A percentile compares a stretch with the other conserved stretches of the same genome.
Conservation (phyloP, 2,797 vertebrate species). For the Trichosurus vulpecula region DNA sequence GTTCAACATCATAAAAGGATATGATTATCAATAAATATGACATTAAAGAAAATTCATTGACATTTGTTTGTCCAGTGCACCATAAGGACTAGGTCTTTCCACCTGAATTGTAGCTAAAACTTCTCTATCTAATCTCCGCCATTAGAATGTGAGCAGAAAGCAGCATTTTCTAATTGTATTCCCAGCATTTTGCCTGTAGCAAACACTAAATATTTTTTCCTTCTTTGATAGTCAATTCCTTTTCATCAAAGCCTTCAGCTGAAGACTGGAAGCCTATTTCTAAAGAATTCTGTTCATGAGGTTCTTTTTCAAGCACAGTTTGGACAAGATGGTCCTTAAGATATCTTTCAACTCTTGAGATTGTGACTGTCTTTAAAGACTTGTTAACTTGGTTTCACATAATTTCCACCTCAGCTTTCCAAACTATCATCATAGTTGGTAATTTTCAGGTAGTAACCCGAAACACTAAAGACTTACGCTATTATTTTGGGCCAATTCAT, state of each 20-base stretch:
- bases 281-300: not conserved
- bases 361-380: not conserved
- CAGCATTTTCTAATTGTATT: not conserved
- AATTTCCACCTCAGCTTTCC: slow-evolving; percentile 16
- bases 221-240: not conserved
- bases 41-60: too few relatives aligned
- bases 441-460: slow-evolving; percentile 1
- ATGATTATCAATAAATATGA: not conserved
- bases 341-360: not conserved
- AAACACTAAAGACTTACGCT: slow-evolving; percentile 14
- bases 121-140: not conserved
- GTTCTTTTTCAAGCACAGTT: not conserved
- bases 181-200: not conserved
- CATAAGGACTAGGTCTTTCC: not conserved
- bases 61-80: too few relatives aligned
- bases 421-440: slow-evolving; percentile 15
- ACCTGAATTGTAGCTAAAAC: not conserved
- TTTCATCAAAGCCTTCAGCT: not conserved
- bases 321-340: not conserved
- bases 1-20: not conserved
- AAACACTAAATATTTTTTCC: not conserved
- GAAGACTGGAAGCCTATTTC: not conserved
- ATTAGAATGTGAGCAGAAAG: not conserved
- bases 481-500: slow-evolving; percentile 25
- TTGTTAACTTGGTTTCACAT: not conserved